These are phyloP conservation scores for Spilarctia lutea DNA, from an alignment of 2,888 invertebrate genomes.

Conservation along the genomic window DNA sequence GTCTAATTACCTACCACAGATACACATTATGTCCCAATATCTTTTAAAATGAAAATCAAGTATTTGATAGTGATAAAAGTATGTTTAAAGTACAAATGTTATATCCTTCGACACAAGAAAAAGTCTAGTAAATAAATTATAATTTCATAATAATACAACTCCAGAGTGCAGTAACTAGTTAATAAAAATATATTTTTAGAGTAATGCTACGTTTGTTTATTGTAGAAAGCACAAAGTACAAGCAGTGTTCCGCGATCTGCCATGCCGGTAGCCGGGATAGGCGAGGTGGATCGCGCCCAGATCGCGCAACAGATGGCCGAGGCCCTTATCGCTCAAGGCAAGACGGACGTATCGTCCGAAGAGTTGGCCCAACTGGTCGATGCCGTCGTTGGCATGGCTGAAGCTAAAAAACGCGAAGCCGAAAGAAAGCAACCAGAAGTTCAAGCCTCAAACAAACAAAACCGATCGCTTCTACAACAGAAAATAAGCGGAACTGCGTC, in stretches of 20 bases:
- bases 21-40: no score
- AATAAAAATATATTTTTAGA: not conserved
- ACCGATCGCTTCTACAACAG: constrained; percentile 16
- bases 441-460: not conserved
- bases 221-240: not conserved
- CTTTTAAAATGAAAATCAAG: no score
- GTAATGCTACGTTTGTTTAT: not conserved
- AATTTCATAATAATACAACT: not conserved
- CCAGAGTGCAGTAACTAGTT: not conserved
- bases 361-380: constrained; percentile 93
- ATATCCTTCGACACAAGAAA: no score
- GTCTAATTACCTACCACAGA: no score
- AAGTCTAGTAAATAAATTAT: not conserved
- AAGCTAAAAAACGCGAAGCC: constrained; percentile 76
- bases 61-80: no score
- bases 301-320: constrained; percentile 94
- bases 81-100: no score
- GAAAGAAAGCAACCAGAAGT: constrained; percentile 45
- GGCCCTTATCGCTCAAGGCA: constrained; percentile 92
- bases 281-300: constrained; percentile 91
- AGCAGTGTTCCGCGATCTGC: constrained; percentile 60
- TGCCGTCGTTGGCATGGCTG: constrained; percentile 88
- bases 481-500: constrained; percentile 64
- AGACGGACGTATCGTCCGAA: constrained; percentile 92
- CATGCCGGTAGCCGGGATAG: constrained; percentile 90